A percentile compares a stretch with the other conserved stretches of the same genome.
Conservation (phyloP, 2,888 invertebrate species). For the Apotomis betuletana region DNA sequence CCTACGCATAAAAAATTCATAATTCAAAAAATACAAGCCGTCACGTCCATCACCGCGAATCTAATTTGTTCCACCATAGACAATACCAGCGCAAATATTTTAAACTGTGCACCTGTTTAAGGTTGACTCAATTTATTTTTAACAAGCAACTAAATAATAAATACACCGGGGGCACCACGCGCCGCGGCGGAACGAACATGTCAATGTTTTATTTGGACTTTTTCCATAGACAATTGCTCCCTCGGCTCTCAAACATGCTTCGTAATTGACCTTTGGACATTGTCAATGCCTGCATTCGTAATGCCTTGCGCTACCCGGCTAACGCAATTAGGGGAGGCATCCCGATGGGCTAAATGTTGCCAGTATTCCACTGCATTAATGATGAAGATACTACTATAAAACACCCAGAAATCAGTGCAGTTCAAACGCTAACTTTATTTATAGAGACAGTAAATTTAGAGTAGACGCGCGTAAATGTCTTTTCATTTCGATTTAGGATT, state of each 20-base stretch:
- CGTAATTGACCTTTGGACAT: slow-evolving; percentile 46
- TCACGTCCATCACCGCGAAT: neutral
- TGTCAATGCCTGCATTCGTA: slow-evolving; percentile 56
- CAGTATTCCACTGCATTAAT: slow-evolving; percentile 61
- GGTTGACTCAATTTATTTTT: neutral
- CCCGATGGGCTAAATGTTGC: slow-evolving; percentile 55
- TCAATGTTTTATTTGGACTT: slow-evolving; percentile 43
- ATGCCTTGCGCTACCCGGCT: slow-evolving; percentile 49
- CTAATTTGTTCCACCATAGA: neutral
- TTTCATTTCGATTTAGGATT: slow-evolving; percentile 10
- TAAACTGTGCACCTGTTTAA: neutral
- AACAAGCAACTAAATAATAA: slow-evolving; percentile 2
- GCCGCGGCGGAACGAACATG: neutral
- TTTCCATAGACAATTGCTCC: slow-evolving; percentile 46
- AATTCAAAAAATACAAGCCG: no score
- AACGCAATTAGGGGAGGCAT: slow-evolving; percentile 57
- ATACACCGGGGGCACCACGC: neutral
- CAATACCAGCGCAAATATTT: neutral
- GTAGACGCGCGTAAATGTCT: neutral
- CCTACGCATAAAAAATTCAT: no score
- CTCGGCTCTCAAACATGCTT: slow-evolving; percentile 32
- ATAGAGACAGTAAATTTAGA: neutral
- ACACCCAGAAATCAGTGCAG: slow-evolving; percentile 38
- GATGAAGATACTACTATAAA: slow-evolving; percentile 50
- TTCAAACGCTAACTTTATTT: slow-evolving; percentile 34